Evolutionary conservation across 2,113 vertebrate species (phyloP).

Genomic region (Saimiri boliviensis): DNA sequence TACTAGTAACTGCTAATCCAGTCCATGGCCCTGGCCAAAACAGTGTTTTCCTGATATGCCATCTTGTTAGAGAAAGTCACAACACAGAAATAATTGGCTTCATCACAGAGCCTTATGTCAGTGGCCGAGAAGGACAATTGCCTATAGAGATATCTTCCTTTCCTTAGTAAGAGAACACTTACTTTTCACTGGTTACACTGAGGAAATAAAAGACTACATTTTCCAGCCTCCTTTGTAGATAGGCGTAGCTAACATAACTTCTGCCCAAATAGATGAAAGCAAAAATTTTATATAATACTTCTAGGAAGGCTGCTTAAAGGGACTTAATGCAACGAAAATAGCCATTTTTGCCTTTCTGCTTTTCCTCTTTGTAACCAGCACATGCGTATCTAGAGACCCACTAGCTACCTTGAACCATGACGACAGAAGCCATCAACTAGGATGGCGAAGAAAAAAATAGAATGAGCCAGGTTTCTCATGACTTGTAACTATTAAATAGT

Average conservation of each 20-base stretch:
- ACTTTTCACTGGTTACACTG: not conserved
- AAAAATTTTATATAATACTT: no score
- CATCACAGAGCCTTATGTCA: not conserved
- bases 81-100: not conserved
- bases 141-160: not conserved
- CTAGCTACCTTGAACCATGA: not conserved
- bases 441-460: not conserved
- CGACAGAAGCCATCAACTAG: not conserved
- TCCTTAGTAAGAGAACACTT: not conserved
- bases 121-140: not conserved
- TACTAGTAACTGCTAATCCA: not conserved
- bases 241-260: not conserved
- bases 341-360: not conserved
- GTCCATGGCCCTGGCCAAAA: not conserved
- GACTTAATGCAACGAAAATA: no score
- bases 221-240: not conserved
- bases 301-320: no score
- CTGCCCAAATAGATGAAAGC: no score
- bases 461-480: not conserved
- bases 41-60: not conserved
- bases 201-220: not conserved
- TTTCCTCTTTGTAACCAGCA: not conserved
- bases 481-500: not conserved
- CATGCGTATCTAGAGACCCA: not conserved
- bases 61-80: not conserved